Conservation (phyloP, 2,113 vertebrate genomes). For the Pungitius pungitius region DNA sequence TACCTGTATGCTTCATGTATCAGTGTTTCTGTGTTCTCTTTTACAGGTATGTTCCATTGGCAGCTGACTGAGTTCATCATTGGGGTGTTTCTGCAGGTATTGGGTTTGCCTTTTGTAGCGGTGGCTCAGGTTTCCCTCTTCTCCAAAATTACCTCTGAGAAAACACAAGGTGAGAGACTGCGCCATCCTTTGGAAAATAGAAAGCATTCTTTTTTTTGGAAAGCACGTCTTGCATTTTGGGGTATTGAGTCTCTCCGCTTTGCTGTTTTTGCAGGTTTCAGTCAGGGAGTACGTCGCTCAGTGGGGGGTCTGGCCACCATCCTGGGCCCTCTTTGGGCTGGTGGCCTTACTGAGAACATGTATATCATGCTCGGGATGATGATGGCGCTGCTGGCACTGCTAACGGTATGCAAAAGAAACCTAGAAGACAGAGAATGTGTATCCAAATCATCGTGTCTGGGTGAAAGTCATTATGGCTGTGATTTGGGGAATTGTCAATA, state of each 20-base stretch:
- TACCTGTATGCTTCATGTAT: neutral
- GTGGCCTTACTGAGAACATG: conserved; percentile 81
- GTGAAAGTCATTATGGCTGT: neutral
- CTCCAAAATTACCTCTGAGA: conserved; percentile 85
- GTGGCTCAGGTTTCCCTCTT: conserved; percentile 87
- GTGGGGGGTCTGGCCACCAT: conserved; percentile 87
- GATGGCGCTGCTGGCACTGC: conserved; percentile 80
- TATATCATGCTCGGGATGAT: conserved; percentile 87
- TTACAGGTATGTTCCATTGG: conserved; percentile 72
- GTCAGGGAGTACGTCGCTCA: conserved; percentile 86
- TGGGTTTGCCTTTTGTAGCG: conserved; percentile 85
- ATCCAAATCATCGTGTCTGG: neutral
- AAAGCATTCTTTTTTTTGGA: neutral
- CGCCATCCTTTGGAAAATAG: conserved; percentile 20
- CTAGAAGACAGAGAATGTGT: neutral
- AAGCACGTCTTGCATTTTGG: neutral
- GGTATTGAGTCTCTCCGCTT: conserved; percentile 14
- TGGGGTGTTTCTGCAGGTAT: conserved; percentile 85
- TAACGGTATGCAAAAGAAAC: conserved; percentile 75
- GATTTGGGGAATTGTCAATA: neutral
- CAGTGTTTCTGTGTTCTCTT: neutral
- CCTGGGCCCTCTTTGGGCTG: conserved; percentile 87
- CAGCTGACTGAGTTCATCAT: conserved; percentile 84
- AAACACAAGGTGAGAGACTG: conserved; percentile 82
- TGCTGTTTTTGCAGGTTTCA: conserved; percentile 77